Evolutionary conservation across 2,888 invertebrate species (phyloP).

Genomic region (Stegana nigrithorax): DNA sequence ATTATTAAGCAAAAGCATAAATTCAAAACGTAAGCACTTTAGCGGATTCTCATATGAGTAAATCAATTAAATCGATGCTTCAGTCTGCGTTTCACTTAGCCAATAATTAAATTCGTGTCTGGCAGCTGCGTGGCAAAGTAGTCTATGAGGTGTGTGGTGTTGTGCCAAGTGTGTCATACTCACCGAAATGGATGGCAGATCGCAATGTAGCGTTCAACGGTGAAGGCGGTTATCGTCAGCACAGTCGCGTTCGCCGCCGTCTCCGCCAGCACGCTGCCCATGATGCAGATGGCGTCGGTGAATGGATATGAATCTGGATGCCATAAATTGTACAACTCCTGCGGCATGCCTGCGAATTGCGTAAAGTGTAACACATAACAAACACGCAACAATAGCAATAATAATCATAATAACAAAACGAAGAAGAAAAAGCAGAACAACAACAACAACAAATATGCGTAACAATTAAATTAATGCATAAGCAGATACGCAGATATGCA

Average conservation of each 20-base stretch:
- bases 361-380: no score
- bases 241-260: conserved; percentile 89
- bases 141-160: neutral
- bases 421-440: conserved; percentile 4
- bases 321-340: conserved; percentile 83
- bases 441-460: neutral
- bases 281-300: conserved; percentile 81
- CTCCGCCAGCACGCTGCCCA: conserved; percentile 83
- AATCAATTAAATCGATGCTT: no score
- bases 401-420: no score
- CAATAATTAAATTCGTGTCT: no score
- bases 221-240: conserved; percentile 88
- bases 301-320: conserved; percentile 79
- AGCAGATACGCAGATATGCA: no score
- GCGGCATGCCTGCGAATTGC: conserved; percentile 75
- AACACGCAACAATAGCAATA: neutral
- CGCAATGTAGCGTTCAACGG: conserved; percentile 87
- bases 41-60: no score
- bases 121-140: no score
- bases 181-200: conserved; percentile 84
- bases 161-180: conserved; percentile 36
- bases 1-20: no score
- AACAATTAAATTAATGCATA: neutral
- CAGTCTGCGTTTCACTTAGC: no score
- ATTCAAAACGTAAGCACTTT: no score